A percentile compares a stretch with the other conserved stretches of the same genome.
Evolutionary conservation across 2,113 vertebrate species (phyloP).

Genomic region (Hyla sarda): DNA sequence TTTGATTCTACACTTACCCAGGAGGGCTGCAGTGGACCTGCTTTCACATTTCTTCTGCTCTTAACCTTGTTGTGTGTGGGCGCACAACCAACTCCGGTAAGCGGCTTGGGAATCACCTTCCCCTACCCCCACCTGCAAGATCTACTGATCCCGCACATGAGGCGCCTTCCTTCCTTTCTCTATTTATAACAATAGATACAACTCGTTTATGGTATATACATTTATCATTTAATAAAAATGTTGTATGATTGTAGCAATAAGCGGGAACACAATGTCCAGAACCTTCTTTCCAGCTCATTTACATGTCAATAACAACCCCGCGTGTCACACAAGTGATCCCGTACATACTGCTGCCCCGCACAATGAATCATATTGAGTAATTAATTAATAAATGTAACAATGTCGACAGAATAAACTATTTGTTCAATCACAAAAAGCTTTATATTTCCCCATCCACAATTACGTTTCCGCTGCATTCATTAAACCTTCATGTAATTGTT

Average conservation of each 20-base stretch:
- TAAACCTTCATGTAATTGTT: background rate
- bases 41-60: too few species aligned
- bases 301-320: background rate
- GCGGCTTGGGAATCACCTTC: too few species aligned
- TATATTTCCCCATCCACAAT: background rate
- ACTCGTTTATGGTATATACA: too few species aligned
- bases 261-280: conserved; percentile 35
- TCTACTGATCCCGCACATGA: too few species aligned
- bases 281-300: background rate
- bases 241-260: background rate
- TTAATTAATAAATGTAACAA: background rate
- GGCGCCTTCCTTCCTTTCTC: too few species aligned
- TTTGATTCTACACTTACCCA: too few species aligned
- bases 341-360: background rate
- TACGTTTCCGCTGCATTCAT: background rate
- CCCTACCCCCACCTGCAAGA: too few species aligned
- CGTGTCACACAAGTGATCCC: background rate
- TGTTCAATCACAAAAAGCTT: background rate
- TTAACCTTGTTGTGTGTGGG: too few species aligned
- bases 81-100: too few species aligned
- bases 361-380: background rate
- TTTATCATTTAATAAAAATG: too few species aligned
- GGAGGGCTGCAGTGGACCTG: too few species aligned
- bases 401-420: background rate
- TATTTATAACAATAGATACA: too few species aligned